Evolutionary conservation across 2,797 vertebrate species (phyloP), one percentile per base, ranked within the genome.

Genomic region (Malurus splendens): DNA sequence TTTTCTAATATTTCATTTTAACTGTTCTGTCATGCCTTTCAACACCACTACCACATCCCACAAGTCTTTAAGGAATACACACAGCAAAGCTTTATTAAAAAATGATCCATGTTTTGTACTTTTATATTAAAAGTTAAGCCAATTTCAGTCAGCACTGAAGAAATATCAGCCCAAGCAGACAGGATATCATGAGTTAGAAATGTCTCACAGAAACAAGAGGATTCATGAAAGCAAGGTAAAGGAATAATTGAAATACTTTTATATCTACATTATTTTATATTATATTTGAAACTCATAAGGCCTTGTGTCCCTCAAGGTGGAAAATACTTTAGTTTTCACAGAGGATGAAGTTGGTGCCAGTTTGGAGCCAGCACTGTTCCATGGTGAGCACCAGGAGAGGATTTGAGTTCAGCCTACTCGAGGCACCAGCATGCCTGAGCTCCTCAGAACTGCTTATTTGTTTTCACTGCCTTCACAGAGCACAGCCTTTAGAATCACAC

Each of bases 51-150:
- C 33, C 48, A 86, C 10, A 68, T 81, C 33, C 47, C 59, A 57
- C 23, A 59, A 66, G 19, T 47, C 88, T 80, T 87, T 75, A 32
- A 82, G 55, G 48, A 94, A 90, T 74, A 56, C 24, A 73, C 39
- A 45, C 12, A 47, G 36, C 30, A 72, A 75, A 80, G 14, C 23
- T 85, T 86, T 90, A 94, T 82, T 70, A 77, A 89, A 89, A 89
- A 91, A 51, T 64, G 4, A 86, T 90, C 70, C 48, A 42, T 48
- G 28, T 48, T 88, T 89, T 95, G 18, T 81, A 82, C 23, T 56
- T 86, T 23, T 70, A 30, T 74, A 83, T 78, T 86, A 82, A 82
- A 67, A 78, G 70, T 80, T 78, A 64, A 85, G 39, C 20, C 39
- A 24, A 54, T 82, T 90, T 61, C 76, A 90, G 20, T 36, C 27